These are phyloP conservation scores for Notarius lentiginosus DNA, from an alignment of 2,113 vertebrate genomes.

Conservation along the genomic window DNA sequence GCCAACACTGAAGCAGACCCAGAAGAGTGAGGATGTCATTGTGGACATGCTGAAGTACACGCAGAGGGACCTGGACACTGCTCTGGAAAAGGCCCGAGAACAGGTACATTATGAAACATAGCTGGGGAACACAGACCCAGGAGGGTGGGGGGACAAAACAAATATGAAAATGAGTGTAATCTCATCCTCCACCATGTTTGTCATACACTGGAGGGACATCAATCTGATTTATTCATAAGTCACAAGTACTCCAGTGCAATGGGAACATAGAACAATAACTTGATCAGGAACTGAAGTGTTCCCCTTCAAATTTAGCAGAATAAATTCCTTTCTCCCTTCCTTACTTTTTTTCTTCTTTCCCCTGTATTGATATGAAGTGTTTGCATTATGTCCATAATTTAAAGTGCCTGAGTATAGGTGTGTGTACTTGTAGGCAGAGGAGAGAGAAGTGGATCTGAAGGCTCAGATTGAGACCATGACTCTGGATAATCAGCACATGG, in stretches of 20 bases:
- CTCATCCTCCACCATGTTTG: background rate
- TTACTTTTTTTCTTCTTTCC: no score
- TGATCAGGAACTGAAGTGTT: background rate
- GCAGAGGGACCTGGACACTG: conserved; percentile 87
- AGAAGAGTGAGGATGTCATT: conserved; percentile 73
- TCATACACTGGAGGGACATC: background rate
- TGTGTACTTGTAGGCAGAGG: conserved; percentile 68
- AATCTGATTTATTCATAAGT: background rate
- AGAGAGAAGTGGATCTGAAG: conserved; percentile 68
- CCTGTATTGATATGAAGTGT: background rate
- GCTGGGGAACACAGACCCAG: background rate
- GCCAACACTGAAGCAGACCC: conserved; percentile 56
- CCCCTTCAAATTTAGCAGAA: background rate
- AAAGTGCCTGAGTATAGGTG: background rate
- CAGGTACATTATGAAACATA: background rate
- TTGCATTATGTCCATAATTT: no score
- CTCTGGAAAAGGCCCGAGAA: conserved; percentile 70
- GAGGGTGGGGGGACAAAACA: background rate
- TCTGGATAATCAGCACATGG: conserved; percentile 79
- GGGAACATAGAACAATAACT: background rate
- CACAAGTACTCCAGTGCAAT: background rate
- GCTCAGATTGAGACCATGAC: conserved; percentile 69
- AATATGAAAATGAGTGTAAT: background rate
- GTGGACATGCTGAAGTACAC: conserved; percentile 88
- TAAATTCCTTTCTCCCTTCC: no score